These are phyloP conservation scores for Oscarella lobularis DNA, from an alignment of 37 sponge, comb jelly and placozoan genomes.

Conservation along the genomic window DNA sequence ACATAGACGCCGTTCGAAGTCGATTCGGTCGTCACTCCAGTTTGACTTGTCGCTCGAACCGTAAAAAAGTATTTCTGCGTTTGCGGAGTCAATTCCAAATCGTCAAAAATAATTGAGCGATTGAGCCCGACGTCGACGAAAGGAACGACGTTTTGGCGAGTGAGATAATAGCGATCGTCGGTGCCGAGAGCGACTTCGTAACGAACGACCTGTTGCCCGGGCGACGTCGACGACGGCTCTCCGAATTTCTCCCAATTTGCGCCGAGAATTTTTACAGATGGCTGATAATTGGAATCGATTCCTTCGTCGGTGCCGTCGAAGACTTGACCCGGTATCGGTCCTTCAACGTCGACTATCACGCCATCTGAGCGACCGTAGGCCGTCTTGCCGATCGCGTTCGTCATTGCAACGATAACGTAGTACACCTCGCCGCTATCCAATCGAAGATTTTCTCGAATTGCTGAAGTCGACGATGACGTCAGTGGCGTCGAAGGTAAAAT, in stretches of 20 bases:
- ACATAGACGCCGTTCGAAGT: not conserved
- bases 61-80: not conserved
- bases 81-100: not conserved
- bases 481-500: not conserved
- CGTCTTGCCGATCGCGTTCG: not conserved
- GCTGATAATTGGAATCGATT: not conserved
- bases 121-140: not conserved
- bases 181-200: not conserved
- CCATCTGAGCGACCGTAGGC: not conserved
- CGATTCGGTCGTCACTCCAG: not conserved
- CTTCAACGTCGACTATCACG: slow-evolving; percentile 1
- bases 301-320: not conserved
- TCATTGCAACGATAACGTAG: not conserved
- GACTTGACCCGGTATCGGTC: not conserved
- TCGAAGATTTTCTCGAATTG: not conserved
- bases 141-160: not conserved
- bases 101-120: not conserved
- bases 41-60: not conserved
- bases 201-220: not conserved
- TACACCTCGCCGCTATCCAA: not conserved
- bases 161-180: not conserved
- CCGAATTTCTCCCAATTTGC: not conserved
- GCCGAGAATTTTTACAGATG: not conserved
- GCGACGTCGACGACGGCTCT: slow-evolving; percentile 6
- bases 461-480: not conserved